Evolutionary conservation across 53 echinoderm and acorn worm species (phyloP).

Genomic region (Actinopyga echinites): DNA sequence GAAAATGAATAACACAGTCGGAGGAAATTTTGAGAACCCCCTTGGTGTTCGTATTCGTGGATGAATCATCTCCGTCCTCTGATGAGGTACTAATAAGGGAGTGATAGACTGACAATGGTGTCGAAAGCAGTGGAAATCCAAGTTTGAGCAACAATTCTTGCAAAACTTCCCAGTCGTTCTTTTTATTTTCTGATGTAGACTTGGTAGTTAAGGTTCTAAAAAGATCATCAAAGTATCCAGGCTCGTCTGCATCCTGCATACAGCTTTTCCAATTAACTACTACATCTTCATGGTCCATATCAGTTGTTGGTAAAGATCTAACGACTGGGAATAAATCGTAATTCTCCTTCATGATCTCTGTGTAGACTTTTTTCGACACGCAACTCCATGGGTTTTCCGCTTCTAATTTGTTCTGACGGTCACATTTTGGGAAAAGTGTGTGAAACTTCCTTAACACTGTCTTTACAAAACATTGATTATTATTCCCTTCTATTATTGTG

Average conservation of each 20-base stretch:
- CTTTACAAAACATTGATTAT: too few relatives aligned
- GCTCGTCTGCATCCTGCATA: neutral
- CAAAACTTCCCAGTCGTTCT: neutral
- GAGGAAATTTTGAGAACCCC: neutral
- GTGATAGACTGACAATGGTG: neutral
- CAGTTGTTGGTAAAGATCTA: too few relatives aligned
- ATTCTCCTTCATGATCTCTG: neutral
- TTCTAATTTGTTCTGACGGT: too few relatives aligned
- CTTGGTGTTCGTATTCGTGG: neutral
- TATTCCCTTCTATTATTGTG: neutral
- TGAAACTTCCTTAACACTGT: too few relatives aligned
- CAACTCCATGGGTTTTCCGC: too few relatives aligned
- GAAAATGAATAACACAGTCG: neutral
- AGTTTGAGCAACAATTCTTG: constrained; percentile 5
- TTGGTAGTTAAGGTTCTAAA: neutral
- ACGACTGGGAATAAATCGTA: neutral
- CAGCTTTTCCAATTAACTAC: neutral
- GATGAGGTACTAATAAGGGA: neutral
- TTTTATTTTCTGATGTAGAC: neutral
- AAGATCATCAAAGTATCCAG: constrained; percentile 16
- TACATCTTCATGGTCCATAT: neutral
- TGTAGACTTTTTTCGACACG: neutral
- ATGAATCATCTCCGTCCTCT: neutral
- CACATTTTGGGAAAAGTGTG: too few relatives aligned
- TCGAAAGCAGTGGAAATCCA: neutral